A percentile compares a stretch with the other conserved stretches of the same genome.
Conservation (phyloP, 2,888 invertebrate genomes). For the Lasius fuliginosus region DNA sequence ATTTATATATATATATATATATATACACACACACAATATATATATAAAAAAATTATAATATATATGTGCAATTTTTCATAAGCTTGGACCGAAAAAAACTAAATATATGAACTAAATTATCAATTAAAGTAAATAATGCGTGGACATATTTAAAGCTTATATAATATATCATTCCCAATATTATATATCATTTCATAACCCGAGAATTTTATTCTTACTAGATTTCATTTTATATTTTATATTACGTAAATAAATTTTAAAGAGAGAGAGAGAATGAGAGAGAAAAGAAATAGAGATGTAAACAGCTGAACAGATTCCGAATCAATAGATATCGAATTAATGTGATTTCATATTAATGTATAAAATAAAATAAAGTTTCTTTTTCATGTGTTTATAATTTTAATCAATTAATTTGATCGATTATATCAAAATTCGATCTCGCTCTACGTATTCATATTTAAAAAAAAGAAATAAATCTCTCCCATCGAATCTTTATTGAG, state of each 20-base stretch:
- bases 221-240: too few species aligned
- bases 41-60: background rate
- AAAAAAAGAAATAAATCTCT: background rate
- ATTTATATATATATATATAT: background rate
- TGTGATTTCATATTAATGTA: too few species aligned
- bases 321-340: background rate
- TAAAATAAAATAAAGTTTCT: background rate
- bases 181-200: too few species aligned
- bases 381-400: background rate
- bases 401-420: background rate
- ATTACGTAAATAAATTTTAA: too few species aligned
- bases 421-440: background rate
- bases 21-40: background rate
- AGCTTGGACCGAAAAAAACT: background rate
- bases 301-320: background rate
- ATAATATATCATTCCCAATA: background rate
- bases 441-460: background rate
- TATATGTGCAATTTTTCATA: background rate
- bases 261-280: too few species aligned
- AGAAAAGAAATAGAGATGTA: background rate
- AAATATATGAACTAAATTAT: background rate
- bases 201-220: too few species aligned
- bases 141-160: background rate
- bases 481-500: background rate
- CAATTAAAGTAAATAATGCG: background rate